Evolutionary conservation across 2,113 vertebrate genomes (phyloP), one percentile per base, ranked within the genome.

Genomic region (Leptocoma aspasia): DNA sequence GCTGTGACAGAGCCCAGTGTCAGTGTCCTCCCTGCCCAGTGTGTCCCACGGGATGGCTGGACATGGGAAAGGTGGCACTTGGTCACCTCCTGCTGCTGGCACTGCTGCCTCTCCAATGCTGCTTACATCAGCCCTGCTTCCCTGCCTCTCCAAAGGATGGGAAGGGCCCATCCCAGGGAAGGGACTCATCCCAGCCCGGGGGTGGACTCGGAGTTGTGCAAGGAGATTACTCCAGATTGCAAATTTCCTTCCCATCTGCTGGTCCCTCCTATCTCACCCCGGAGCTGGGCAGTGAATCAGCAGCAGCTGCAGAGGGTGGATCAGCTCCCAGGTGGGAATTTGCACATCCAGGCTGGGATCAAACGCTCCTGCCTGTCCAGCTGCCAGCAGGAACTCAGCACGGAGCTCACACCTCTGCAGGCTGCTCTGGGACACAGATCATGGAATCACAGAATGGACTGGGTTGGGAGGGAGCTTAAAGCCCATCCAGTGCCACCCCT

Each of bases 371-470:
- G 86, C 90, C 92, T 61, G 63, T n/a, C 22, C 76, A 0, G 6
- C 54, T 21, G 80, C 84, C 64, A 30, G 3, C 41, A 7, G 44
- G 56, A 11, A 23, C 8, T 15, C 47, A 3, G 56, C 76, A 47
- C 8, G 13, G 14, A 69, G 77, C 86, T 81, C 79, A 23, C 42
- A 53, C 6, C 81, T 53, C 81, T 33, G 66, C 47, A 7, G 28
- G 42, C 1, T 0, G 6, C 24, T 37, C 56, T 1, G 14, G 86
- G 41, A 64, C 77, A 77, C 64, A 37, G 24, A 85, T 3, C 71
- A 30, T 0, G 35, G 42, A 11, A 21, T 18, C 16, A 2, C 66
- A 16, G 10, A 2, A 8, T 0, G 7, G 14, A 13, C 0, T 5
- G 35, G 66, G 1, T 0, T 13, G 41, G 75, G 18, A 71, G 49